Conservation (phyloP, 1,140 invertebrate species). For the Bombus huntii region DNA sequence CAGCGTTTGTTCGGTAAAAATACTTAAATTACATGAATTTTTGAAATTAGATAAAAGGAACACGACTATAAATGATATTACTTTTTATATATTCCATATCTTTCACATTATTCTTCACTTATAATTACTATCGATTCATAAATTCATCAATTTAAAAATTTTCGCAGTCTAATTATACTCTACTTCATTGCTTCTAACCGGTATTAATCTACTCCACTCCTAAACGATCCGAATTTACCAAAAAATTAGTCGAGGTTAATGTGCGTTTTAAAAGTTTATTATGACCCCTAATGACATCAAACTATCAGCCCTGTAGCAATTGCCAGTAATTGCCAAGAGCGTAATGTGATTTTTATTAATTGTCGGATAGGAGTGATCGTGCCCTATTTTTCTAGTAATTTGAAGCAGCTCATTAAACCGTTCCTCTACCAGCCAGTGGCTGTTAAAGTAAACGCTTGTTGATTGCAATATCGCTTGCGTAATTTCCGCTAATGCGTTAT, state of each 20-base stretch:
- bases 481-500: conserved; percentile 29
- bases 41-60: neutral
- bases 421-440: neutral
- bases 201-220: no score
- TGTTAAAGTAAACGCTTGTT: conserved; percentile 24
- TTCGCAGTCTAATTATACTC: neutral
- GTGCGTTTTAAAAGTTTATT: neutral
- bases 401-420: conserved; percentile 1
- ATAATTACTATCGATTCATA: no score
- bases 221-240: neutral
- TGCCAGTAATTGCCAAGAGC: neutral
- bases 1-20: neutral
- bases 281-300: neutral
- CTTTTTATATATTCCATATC: neutral
- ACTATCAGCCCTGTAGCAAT: neutral
- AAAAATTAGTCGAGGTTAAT: neutral
- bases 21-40: neutral
- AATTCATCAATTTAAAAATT: neutral
- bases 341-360: neutral
- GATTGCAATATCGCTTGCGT: neutral
- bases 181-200: neutral
- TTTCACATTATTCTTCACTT: no score
- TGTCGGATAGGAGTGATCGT: neutral
- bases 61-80: neutral
- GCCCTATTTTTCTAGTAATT: conserved; percentile 5